Conservation (phyloP, 2,797 vertebrate species). For the Enteromius unitaeniatus region DNA sequence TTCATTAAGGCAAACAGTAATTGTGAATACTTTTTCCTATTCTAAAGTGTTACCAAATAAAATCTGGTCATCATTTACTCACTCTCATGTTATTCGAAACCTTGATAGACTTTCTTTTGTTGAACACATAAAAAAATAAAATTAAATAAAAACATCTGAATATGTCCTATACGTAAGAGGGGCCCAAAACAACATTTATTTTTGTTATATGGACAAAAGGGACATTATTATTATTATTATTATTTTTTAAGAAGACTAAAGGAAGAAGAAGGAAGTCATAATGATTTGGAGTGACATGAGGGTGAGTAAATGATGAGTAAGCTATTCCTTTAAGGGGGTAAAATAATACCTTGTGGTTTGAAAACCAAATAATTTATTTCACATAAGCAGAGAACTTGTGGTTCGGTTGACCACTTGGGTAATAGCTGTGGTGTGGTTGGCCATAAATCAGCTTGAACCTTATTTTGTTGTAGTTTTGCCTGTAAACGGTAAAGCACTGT, state of each 20-base stretch:
- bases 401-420: neutral
- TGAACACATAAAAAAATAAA: neutral
- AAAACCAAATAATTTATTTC: neutral
- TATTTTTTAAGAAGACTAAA: neutral
- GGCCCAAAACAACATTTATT: neutral
- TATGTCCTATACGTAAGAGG: neutral
- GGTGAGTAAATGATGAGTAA: neutral
- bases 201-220: neutral
- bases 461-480: neutral
- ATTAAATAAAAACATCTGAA: neutral
- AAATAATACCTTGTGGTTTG: neutral
- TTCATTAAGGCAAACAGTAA: too few species aligned
- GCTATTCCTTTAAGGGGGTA: neutral
- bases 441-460: neutral
- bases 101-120: neutral
- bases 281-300: neutral
- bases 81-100: neutral
- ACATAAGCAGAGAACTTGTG: neutral
- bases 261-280: neutral
- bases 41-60: too few species aligned
- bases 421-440: neutral
- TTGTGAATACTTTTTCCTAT: too few species aligned
- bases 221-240: too few species aligned
- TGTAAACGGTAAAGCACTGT: neutral
- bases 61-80: neutral